A percentile compares a stretch with the other conserved stretches of the same genome.
Evolutionary conservation across 37 sponge, comb jelly and placozoan genomes (phyloP).

Genomic region (Ephydatia muelleri): DNA sequence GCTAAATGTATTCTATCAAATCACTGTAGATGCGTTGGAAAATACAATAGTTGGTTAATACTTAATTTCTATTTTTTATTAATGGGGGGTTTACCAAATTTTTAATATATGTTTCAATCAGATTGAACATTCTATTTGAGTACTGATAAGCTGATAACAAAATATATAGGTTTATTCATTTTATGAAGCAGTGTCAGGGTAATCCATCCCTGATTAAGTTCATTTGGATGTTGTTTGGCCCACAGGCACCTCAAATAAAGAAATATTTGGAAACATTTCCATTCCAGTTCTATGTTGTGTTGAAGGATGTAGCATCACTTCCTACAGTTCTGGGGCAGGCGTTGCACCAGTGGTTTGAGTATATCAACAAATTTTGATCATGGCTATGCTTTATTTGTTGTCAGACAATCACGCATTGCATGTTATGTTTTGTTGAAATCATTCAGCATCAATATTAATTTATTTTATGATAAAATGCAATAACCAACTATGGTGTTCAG

Average conservation of each 20-base stretch:
- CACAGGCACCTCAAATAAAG: conserved; percentile 64
- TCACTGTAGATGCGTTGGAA: too few species aligned
- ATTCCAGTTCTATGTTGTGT: conserved; percentile 95
- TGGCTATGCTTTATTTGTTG: not conserved
- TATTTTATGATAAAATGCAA: too few species aligned
- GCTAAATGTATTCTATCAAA: too few species aligned
- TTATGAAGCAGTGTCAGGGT: not conserved
- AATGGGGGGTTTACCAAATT: too few species aligned
- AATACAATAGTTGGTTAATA: too few species aligned
- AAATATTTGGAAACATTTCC: conserved; percentile 95
- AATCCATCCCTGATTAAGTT: not conserved
- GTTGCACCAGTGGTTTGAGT: conserved; percentile 95
- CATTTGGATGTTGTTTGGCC: not conserved
- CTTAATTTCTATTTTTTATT: too few species aligned
- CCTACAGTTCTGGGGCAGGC: conserved; percentile 86
- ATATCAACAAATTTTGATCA: conserved; percentile 23
- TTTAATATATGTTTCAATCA: too few species aligned
- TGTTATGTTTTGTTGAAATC: not conserved
- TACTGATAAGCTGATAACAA: too few species aligned
- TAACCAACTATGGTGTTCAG: too few species aligned
- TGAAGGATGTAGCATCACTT: conserved; percentile 82
- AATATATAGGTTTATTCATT: not conserved
- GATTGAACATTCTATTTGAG: too few species aligned
- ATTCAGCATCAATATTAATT: too few species aligned
- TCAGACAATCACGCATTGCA: too few species aligned